phyloP scores from a whole-genome alignment of 1,140 invertebrate genomes.

The Hylyphantes graminicola region DNA sequence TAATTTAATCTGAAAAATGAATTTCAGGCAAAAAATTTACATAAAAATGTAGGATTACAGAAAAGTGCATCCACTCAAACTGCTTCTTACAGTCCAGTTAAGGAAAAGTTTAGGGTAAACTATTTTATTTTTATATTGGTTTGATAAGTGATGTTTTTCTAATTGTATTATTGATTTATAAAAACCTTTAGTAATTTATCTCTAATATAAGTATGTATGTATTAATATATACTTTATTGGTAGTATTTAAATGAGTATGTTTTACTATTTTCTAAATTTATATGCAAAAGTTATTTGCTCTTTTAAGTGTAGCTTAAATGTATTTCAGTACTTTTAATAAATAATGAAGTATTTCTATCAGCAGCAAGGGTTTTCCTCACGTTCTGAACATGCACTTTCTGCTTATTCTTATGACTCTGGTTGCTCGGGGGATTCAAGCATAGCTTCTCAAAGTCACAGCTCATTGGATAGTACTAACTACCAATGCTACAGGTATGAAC shows the following conservation, averaged over 20 bases:
- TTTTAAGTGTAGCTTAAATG: too few species aligned
- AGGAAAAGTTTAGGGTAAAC: slow-evolving; percentile 47
- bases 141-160: not conserved
- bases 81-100: slow-evolving; percentile 25
- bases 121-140: not conserved
- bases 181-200: too few species aligned
- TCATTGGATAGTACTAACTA: slow-evolving; percentile 49
- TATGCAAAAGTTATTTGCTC: too few species aligned
- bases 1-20: not conserved
- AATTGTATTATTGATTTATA: too few species aligned
- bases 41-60: slow-evolving; percentile 40
- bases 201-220: too few species aligned
- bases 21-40: slow-evolving; percentile 49
- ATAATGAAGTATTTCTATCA: not conserved
- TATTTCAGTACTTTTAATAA: not conserved
- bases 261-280: too few species aligned
- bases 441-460: slow-evolving; percentile 72
- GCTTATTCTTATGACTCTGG: slow-evolving; percentile 71
- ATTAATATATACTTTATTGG: too few species aligned
- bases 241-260: too few species aligned
- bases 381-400: slow-evolving; percentile 55
- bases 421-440: slow-evolving; percentile 76
- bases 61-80: slow-evolving; percentile 53
- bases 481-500: slow-evolving; percentile 36
- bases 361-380: slow-evolving; percentile 52